Percentiles rank a stretch among this genome's conserved stretches.
phyloP scores from a whole-genome alignment of 1,140 invertebrate genomes.

The Paraescarpia echinospica region DNA sequence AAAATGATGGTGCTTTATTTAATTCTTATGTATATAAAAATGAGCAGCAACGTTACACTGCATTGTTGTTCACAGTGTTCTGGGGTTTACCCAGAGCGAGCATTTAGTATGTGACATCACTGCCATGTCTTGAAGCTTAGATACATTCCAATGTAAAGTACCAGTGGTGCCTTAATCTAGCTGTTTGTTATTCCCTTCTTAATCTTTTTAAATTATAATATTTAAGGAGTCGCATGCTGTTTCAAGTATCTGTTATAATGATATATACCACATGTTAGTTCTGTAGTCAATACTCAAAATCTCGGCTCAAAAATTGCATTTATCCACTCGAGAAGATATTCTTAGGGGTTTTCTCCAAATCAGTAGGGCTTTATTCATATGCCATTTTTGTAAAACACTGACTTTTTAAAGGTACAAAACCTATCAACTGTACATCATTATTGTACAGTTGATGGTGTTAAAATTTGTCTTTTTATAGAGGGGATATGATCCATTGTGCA shows the following conservation, averaged over 20 bases:
- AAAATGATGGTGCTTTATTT: background rate
- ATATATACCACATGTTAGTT: background rate
- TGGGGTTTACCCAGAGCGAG: background rate
- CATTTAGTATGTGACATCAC: background rate
- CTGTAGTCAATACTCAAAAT: background rate
- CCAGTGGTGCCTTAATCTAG: background rate
- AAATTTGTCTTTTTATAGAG: background rate
- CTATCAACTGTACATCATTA: background rate
- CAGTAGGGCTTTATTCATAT: background rate
- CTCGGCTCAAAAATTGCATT: background rate
- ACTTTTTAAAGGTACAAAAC: background rate
- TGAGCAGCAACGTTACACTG: background rate
- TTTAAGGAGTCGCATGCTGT: background rate
- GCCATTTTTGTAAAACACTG: background rate
- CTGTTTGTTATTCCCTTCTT: background rate
- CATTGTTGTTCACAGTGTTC: background rate
- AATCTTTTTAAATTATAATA: too few relatives aligned
- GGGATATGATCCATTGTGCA: background rate
- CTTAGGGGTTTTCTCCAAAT: background rate
- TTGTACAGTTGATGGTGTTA: background rate
- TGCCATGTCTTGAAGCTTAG: background rate
- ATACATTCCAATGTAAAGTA: background rate
- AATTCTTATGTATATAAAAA: background rate
- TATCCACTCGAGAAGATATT: background rate
- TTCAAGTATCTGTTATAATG: background rate